Conservation (phyloP, 2,888 invertebrate genomes). For the Drosophila colorata region DNA sequence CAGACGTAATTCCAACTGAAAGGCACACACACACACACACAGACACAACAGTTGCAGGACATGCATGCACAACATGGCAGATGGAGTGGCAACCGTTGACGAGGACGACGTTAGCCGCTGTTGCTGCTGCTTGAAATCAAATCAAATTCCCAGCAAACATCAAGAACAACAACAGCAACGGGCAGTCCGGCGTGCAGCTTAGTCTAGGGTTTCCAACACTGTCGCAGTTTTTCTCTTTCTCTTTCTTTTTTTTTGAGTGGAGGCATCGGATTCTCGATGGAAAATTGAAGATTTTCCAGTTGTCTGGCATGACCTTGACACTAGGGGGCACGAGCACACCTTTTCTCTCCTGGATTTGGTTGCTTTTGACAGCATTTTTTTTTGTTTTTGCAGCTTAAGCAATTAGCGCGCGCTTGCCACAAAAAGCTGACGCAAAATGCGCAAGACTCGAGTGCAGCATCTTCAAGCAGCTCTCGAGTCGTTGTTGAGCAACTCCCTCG, state of each 20-base stretch:
- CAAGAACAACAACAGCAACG: constrained; percentile 13
- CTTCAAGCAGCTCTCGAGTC: constrained; percentile 22
- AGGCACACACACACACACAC: constrained; percentile 5
- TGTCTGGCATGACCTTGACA: constrained; percentile 4
- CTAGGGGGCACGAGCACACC: neutral
- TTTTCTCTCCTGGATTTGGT: neutral
- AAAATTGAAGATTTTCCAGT: too few species aligned
- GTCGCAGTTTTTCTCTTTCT: neutral
- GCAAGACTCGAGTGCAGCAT: constrained; percentile 47
- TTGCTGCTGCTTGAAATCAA: constrained; percentile 64
- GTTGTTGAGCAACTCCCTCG: neutral
- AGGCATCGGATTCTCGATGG: too few species aligned
- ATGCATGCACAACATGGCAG: constrained; percentile 32
- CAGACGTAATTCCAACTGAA: constrained; percentile 57
- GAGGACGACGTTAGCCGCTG: constrained; percentile 25
- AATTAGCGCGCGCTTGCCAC: constrained; percentile 36
- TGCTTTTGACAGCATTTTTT: too few species aligned
- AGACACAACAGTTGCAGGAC: constrained; percentile 29
- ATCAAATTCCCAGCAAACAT: constrained; percentile 69
- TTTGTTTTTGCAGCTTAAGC: constrained; percentile 12
- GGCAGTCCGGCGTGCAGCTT: neutral
- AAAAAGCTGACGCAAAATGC: constrained; percentile 42
- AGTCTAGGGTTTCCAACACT: neutral
- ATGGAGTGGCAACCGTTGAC: constrained; percentile 51
- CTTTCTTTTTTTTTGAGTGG: neutral